phyloP scores from a whole-genome alignment of 1,140 invertebrate species.

The Hydropsyche tenuis region DNA sequence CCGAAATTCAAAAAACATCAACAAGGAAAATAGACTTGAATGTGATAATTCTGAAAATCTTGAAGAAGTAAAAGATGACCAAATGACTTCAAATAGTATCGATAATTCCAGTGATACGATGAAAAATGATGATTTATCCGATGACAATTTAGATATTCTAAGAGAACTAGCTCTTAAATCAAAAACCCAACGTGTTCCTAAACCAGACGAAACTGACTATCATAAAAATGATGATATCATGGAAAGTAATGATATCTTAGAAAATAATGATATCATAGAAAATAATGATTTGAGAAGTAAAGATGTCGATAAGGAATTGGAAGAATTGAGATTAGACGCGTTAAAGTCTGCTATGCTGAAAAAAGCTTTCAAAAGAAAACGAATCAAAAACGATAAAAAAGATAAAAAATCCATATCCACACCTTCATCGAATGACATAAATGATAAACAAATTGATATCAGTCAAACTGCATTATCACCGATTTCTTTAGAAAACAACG shows the following conservation, averaged over 20 bases:
- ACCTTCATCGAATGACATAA: slow-evolving; percentile 12
- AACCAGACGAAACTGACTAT: slow-evolving; percentile 31
- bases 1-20: not conserved
- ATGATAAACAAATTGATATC: not conserved
- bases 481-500: not conserved
- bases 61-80: not conserved
- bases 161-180: slow-evolving; percentile 59
- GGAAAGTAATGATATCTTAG: slow-evolving; percentile 54
- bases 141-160: slow-evolving; percentile 60
- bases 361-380: slow-evolving; percentile 61
- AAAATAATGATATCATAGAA: slow-evolving; percentile 55
- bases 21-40: not conserved
- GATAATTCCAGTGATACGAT: not conserved
- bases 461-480: not conserved
- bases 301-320: slow-evolving; percentile 60
- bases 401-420: slow-evolving; percentile 27
- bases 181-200: slow-evolving; percentile 53
- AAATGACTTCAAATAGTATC: too few species aligned
- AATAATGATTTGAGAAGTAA: slow-evolving; percentile 56
- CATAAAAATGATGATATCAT: slow-evolving; percentile 10
- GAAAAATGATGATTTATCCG: slow-evolving; percentile 49
- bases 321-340: slow-evolving; percentile 59
- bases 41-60: not conserved
- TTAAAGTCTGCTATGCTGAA: slow-evolving; percentile 60
- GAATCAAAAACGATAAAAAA: slow-evolving; percentile 37